A percentile compares a stretch with the other conserved stretches of the same genome.
phyloP scores from a whole-genome alignment of 2,888 invertebrate genomes.

The Crepidodera aurea region DNA sequence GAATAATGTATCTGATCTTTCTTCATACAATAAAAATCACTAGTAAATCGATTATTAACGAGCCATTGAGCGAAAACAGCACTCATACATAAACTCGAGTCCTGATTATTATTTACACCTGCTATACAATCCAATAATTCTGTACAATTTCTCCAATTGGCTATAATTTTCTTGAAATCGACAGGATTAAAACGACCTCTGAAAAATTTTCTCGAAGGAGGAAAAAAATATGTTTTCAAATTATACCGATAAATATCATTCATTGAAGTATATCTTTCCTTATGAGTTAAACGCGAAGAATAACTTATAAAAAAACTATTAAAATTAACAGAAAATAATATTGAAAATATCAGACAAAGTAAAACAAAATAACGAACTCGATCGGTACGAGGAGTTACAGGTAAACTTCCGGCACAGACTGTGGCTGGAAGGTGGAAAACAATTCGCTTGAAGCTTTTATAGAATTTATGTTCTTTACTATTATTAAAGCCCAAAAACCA shows the following conservation, averaged over 20 bases:
- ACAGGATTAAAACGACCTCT: not conserved
- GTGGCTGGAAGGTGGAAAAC: slow-evolving; percentile 7
- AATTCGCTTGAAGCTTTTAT: slow-evolving; percentile 18
- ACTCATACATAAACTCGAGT: slow-evolving; percentile 26
- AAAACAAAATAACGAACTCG: slow-evolving; percentile 24
- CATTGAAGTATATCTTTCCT: slow-evolving; percentile 27
- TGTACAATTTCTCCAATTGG: slow-evolving; percentile 20
- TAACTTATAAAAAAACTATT: slow-evolving; percentile 31
- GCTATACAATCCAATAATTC: slow-evolving; percentile 19
- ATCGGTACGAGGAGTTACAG: slow-evolving; percentile 14
- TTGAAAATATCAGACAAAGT: slow-evolving; percentile 18
- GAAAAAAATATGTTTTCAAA: slow-evolving; percentile 27
- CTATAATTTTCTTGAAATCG: not conserved
- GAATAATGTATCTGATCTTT: slow-evolving; percentile 20
- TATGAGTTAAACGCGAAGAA: slow-evolving; percentile 15
- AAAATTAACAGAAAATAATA: slow-evolving; percentile 3
- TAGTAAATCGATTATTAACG: not conserved
- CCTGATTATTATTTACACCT: slow-evolving; percentile 18
- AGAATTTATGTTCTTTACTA: slow-evolving; percentile 9
- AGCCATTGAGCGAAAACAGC: slow-evolving; percentile 18
- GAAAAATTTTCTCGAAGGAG: slow-evolving; percentile 19
- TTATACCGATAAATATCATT: slow-evolving; percentile 28
- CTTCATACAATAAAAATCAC: slow-evolving; percentile 23
- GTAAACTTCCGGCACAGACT: slow-evolving; percentile 1
- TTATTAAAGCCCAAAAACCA: slow-evolving; percentile 18